Evolutionary conservation across 2,113 vertebrate species (phyloP), one percentile per base, ranked within the genome.

Genomic region (Callocephalon fimbriatum): DNA sequence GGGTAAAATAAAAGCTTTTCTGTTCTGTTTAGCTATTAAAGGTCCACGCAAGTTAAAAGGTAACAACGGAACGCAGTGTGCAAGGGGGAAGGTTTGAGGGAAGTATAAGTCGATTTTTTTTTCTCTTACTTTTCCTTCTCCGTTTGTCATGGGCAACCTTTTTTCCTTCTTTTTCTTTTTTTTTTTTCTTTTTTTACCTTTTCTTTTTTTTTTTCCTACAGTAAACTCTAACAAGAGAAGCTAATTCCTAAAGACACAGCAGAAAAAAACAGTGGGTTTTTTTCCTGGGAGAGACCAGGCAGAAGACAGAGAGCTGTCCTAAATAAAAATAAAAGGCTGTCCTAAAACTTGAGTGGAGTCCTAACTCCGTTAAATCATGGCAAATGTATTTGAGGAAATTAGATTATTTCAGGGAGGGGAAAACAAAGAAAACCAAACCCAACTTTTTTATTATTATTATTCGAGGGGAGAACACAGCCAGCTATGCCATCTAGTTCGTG

Each of bases 191-290:
- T 15, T 21, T 21, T 21, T 40, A 40, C 40, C 40, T 40, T 45
- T 45, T 53, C 18, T 29, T 29, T 29, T 29, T 18, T 53, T 12
- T 26, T 18, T 7, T 14, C 8, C 40, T 35, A 6, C 16, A n/a
- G 29, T 22, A 56, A 87, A 61, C 11, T 3, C 2, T 17, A 50
- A n/a, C 15, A 38, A 17, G 10, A 54, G 48, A 79, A 78, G 7
- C 15, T 27, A 22, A 20, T 47, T 86, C 48, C 29, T 53, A 45
- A 26, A 32, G 53, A 50, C 7, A 65, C 5, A 10, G n/a, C 54
- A 40, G 53, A n/a, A 54, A 76, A 40, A 86, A 61, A 7, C 0
- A 2, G 0, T 38, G 4, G 0, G 10, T 32, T 6, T 37, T 37
- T 31, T 15, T 59, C 26, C 58, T 84, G 16, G 37, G 56, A 71